Evolutionary conservation across 2,113 vertebrate genomes (phyloP).

Genomic region (Numida meleagris): DNA sequence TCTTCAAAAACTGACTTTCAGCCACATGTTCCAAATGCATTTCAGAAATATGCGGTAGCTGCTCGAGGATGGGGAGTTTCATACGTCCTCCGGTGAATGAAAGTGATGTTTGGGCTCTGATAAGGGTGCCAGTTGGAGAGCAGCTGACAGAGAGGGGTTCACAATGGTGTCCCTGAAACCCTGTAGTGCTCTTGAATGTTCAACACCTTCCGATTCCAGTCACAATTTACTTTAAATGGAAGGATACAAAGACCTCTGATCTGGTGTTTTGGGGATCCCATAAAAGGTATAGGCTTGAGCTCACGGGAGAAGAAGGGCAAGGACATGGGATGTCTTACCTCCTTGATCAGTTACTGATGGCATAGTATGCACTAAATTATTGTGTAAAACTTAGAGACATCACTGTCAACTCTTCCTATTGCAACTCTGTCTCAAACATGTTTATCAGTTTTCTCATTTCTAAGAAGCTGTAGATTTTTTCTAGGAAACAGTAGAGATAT

Average conservation of each 20-base stretch:
- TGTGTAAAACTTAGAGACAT: background rate
- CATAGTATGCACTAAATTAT: background rate
- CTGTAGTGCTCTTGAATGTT: background rate
- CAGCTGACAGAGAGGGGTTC: background rate
- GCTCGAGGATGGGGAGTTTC: fast-evolving
- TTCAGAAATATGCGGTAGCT: background rate
- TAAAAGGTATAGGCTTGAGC: background rate
- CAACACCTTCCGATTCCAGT: background rate
- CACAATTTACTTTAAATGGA: background rate
- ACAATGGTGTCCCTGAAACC: background rate
- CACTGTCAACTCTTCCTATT: background rate
- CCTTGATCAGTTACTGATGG: background rate
- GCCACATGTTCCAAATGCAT: background rate
- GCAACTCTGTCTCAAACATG: background rate
- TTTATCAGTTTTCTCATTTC: background rate
- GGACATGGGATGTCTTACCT: background rate
- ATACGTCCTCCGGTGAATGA: background rate
- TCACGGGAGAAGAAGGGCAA: background rate
- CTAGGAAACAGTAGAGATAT: background rate
- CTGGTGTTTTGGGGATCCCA: background rate
- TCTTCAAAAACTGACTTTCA: background rate
- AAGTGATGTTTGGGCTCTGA: background rate
- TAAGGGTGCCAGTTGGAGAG: background rate
- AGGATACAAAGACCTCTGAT: background rate
- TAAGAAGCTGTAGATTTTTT: background rate